Evolutionary conservation across 1,140 invertebrate genomes (phyloP).

Genomic region (Drosophila mayri): DNA sequence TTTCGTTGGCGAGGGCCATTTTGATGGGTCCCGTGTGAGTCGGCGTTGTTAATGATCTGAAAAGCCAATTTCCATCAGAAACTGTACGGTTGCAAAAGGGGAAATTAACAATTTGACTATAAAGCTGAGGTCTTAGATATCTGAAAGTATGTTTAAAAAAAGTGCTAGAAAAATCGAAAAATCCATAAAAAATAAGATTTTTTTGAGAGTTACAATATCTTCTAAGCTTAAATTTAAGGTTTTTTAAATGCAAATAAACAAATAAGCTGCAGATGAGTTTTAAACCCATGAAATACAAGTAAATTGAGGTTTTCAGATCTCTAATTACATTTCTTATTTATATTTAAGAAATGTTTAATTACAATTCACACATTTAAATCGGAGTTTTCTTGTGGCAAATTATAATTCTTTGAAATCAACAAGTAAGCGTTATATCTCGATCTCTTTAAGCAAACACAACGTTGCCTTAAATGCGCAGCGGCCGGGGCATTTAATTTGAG

Average conservation of each 20-base stretch:
- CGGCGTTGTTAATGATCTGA: conserved; percentile 48
- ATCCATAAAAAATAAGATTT: no score
- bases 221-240: fast-evolving
- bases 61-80: conserved; percentile 25
- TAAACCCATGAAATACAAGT: neutral
- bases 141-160: neutral
- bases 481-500: conserved; percentile 7
- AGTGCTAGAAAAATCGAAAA: neutral
- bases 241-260: neutral
- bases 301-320: neutral
- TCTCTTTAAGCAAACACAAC: conserved; percentile 14
- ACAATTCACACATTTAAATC: neutral
- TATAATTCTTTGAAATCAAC: conserved; percentile 28
- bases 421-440: conserved; percentile 9
- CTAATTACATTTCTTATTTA: no score
- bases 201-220: no score
- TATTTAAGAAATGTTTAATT: neutral
- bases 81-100: conserved; percentile 1
- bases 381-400: neutral
- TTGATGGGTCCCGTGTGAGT: conserved; percentile 27
- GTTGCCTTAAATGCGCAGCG: conserved; percentile 37
- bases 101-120: neutral
- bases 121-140: neutral
- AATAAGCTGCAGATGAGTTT: neutral
- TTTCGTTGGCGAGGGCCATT: conserved; percentile 33